Conservation (phyloP, 2,797 vertebrate genomes). For the Mustela erminea region DNA sequence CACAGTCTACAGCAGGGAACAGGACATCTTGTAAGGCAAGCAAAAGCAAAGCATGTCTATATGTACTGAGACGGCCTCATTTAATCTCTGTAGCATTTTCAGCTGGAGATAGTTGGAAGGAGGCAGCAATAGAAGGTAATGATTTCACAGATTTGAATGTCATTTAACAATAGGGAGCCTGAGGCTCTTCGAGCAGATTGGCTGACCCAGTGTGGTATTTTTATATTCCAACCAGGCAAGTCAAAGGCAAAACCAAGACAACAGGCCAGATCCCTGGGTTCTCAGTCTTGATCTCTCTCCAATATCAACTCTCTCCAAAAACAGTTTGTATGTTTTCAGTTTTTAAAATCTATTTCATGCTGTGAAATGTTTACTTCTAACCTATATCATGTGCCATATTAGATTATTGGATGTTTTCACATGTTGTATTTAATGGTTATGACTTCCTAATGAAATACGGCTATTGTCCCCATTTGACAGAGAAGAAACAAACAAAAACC, state of each 20-base stretch:
- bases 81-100: neutral
- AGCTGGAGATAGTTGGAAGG: neutral
- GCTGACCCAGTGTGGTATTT: neutral
- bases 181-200: neutral
- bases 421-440: neutral
- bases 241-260: neutral
- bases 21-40: neutral
- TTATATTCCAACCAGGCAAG: neutral
- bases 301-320: neutral
- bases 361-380: neutral
- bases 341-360: neutral
- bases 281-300: neutral
- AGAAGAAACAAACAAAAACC: neutral
- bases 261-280: neutral
- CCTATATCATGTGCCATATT: neutral
- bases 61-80: neutral
- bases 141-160: neutral
- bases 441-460: neutral
- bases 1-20: accelerated
- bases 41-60: neutral
- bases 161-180: neutral
- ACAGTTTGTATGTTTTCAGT: neutral
- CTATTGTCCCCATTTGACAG: neutral
- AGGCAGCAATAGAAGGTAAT: neutral
- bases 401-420: neutral